A percentile compares a stretch with the other conserved stretches of the same genome.
Conservation (phyloP, 2,113 vertebrate species). For the Megaceryle torquata region DNA sequence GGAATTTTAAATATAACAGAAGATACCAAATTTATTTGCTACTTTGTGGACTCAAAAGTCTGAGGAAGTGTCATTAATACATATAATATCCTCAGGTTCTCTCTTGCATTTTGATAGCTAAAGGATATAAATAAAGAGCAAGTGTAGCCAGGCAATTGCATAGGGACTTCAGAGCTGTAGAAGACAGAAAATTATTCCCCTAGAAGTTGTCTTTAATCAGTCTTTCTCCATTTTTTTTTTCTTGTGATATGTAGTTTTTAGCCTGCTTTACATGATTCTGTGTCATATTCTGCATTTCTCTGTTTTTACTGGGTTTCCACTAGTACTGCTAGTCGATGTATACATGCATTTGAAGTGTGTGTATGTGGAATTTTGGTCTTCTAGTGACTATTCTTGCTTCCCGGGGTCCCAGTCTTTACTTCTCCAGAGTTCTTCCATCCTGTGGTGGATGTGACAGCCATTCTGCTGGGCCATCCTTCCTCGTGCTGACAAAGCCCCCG, state of each 20-base stretch:
- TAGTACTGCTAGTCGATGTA: neutral
- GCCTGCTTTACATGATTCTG: neutral
- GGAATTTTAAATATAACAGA: neutral
- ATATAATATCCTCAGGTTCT: neutral
- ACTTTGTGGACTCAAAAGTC: neutral
- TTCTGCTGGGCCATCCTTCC: neutral
- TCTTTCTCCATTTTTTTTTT: neutral
- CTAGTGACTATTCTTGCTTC: neutral
- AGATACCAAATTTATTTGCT: neutral
- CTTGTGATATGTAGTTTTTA: neutral
- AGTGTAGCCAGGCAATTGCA: neutral
- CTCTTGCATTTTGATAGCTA: neutral
- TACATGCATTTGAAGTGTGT: neutral
- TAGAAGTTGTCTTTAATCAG: neutral
- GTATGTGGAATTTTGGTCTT: neutral
- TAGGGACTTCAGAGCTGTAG: neutral
- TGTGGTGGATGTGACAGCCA: accelerated
- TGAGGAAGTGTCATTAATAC: neutral
- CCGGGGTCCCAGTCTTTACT: neutral
- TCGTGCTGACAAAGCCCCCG: neutral
- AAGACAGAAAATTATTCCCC: neutral
- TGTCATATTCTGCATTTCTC: neutral
- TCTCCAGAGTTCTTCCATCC: neutral
- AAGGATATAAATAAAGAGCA: neutral
- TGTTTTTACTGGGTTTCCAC: neutral